Percentiles rank a stretch among this genome's conserved stretches.
phyloP scores from a whole-genome alignment of 2,888 invertebrate species.

The Nowickia ferox region DNA sequence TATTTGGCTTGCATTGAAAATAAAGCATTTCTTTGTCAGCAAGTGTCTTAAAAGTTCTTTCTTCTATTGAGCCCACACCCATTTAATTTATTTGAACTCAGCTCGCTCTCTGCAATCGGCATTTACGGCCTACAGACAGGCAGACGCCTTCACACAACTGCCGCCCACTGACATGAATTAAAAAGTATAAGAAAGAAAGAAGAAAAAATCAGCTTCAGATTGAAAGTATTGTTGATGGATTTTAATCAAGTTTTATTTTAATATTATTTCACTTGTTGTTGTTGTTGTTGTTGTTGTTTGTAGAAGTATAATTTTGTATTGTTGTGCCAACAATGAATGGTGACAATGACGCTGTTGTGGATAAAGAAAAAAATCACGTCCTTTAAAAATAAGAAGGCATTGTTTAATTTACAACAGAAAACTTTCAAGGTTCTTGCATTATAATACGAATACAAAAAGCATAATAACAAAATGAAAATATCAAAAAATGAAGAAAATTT shows the following conservation, averaged over 20 bases:
- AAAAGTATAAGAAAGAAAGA: conserved; percentile 21
- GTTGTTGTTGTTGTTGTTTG: conserved; percentile 30
- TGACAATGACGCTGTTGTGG: background rate
- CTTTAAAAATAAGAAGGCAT: conserved; percentile 59
- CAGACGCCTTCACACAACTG: background rate
- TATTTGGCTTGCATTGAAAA: conserved; percentile 5
- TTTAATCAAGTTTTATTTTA: conserved; percentile 68
- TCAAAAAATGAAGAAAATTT: background rate
- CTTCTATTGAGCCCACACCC: conserved; percentile 25
- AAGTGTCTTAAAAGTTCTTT: conserved; percentile 38
- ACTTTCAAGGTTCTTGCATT: conserved; percentile 54
- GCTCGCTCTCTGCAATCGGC: background rate
- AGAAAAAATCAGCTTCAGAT: conserved; percentile 7
- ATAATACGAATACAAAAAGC: conserved; percentile 4
- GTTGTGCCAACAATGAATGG: conserved; percentile 25
- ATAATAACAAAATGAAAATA: background rate
- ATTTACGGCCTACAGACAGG: background rate
- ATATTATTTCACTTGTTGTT: conserved; percentile 18
- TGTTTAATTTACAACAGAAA: conserved; percentile 57
- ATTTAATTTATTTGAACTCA: background rate
- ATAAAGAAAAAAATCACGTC: conserved; percentile 11
- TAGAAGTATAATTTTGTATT: conserved; percentile 31
- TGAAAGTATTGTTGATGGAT: conserved; percentile 62
- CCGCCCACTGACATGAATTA: conserved; percentile 53
- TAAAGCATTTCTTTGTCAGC: conserved; percentile 20